Evolutionary conservation across 30 jellyfish, hydroid and myxozoan genomes (phyloP).

Genomic region (Morbakka virulenta): DNA sequence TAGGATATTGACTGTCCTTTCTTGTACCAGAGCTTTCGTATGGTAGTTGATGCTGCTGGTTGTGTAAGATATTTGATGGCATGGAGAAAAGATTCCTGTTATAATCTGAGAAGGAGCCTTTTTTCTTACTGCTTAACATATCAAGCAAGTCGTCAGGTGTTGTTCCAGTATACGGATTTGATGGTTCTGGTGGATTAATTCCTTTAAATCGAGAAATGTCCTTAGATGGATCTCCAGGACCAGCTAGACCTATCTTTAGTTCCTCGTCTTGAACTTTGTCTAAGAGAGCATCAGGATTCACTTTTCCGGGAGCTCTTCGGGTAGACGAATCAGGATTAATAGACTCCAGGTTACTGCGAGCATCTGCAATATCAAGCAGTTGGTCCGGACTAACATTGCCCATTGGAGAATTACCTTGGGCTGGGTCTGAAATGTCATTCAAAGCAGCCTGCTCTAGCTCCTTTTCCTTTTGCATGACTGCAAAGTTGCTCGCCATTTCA

Average conservation of each 20-base stretch:
- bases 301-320: slow-evolving; percentile 9
- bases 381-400: slow-evolving; percentile 72
- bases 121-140: slow-evolving; percentile 70
- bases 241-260: slow-evolving; percentile 59
- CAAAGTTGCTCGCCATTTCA: slow-evolving; percentile 43
- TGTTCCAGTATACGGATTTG: slow-evolving; percentile 53
- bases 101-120: slow-evolving; percentile 26
- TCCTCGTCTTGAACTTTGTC: slow-evolving; percentile 74
- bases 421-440: slow-evolving; percentile 94
- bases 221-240: slow-evolving; percentile 89
- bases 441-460: slow-evolving; percentile 46
- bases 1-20: neutral
- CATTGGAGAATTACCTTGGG: neutral
- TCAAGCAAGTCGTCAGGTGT: slow-evolving; percentile 94
- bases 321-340: slow-evolving; percentile 53
- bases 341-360: slow-evolving; percentile 48
- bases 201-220: slow-evolving; percentile 6
- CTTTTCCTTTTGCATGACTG: slow-evolving; percentile 41
- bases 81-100: slow-evolving; percentile 23
- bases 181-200: neutral
- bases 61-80: slow-evolving; percentile 31
- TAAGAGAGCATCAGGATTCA: slow-evolving; percentile 75
- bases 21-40: neutral
- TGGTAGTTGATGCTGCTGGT: slow-evolving; percentile 25
- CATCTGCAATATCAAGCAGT: slow-evolving; percentile 73